Percentiles rank a stretch among this genome's conserved stretches.
These are phyloP conservation scores for Salvelinus namaycush DNA, from an alignment of 2,113 vertebrate species.

Conservation along the genomic window DNA sequence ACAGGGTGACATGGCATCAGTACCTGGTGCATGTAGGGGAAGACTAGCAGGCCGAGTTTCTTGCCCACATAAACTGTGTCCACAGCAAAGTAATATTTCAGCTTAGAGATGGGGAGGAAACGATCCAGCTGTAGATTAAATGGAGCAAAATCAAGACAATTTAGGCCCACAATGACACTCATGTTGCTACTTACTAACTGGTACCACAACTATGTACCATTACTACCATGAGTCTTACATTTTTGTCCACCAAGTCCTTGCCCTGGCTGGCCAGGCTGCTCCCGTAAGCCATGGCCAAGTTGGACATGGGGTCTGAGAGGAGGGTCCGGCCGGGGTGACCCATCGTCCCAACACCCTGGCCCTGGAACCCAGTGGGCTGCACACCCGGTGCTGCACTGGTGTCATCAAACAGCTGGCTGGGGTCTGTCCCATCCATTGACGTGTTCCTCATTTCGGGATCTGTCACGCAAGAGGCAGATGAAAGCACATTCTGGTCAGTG, in stretches of 20 bases:
- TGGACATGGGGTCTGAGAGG: conserved; percentile 70
- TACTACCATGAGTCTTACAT: conserved; percentile 70
- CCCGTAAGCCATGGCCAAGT: conserved; percentile 87
- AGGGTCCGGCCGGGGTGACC: not conserved
- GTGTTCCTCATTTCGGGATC: conserved; percentile 74
- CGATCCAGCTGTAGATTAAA: conserved; percentile 78
- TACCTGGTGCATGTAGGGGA: conserved; percentile 89
- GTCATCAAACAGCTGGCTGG: conserved; percentile 85
- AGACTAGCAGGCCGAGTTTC: conserved; percentile 86
- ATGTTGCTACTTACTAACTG: no score
- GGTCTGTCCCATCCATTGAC: conserved; percentile 59
- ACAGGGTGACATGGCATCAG: conserved; percentile 51
- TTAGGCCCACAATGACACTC: not conserved
- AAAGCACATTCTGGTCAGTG: not conserved
- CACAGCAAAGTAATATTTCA: conserved; percentile 67
- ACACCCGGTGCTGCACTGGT: conserved; percentile 68
- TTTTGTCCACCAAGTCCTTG: conserved; percentile 85
- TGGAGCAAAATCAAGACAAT: not conserved
- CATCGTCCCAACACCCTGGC: conserved; percentile 47
- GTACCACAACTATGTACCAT: not conserved
- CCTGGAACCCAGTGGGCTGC: conserved; percentile 53
- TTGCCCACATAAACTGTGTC: conserved; percentile 88
- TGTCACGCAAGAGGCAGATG: conserved; percentile 35
- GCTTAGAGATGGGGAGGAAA: conserved; percentile 83
- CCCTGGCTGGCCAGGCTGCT: conserved; percentile 86